These are phyloP conservation scores for Hypotaenidia philippensis DNA, from an alignment of 2,797 vertebrate genomes.

Conservation along the genomic window DNA sequence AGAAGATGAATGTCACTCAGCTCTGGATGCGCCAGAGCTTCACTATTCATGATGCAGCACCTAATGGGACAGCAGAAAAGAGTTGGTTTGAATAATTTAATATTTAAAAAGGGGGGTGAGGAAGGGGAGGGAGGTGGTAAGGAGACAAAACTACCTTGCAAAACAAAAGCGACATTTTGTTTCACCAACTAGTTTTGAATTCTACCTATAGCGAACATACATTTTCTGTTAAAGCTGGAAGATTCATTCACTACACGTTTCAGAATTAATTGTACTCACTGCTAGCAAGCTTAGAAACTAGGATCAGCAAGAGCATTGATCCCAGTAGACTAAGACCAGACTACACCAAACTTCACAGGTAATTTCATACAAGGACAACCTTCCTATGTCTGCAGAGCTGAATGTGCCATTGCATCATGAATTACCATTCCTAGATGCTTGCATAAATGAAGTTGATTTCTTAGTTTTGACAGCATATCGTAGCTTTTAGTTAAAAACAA, in stretches of 20 bases:
- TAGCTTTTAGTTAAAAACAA: background rate
- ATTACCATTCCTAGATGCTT: background rate
- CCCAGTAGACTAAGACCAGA: background rate
- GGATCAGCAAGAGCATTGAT: background rate
- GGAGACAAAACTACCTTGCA: accelerated
- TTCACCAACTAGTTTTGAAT: background rate
- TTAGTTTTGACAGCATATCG: background rate
- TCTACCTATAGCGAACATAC: background rate
- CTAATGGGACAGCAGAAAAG: background rate
- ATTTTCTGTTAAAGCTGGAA: background rate
- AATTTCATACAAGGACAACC: background rate
- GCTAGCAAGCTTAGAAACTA: background rate
- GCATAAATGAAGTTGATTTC: background rate
- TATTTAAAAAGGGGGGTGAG: accelerated
- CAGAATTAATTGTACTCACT: background rate
- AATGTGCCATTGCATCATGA: background rate
- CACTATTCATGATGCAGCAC: background rate
- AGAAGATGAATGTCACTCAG: background rate
- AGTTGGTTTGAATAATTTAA: background rate
- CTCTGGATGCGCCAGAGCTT: background rate
- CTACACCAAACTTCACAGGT: background rate
- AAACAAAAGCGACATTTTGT: background rate
- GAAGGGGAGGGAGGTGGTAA: too few species aligned
- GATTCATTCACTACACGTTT: background rate
- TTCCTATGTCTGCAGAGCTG: background rate